These are phyloP conservation scores for Thermophis baileyi DNA, from an alignment of 2,113 vertebrate species.

Conservation along the genomic window DNA sequence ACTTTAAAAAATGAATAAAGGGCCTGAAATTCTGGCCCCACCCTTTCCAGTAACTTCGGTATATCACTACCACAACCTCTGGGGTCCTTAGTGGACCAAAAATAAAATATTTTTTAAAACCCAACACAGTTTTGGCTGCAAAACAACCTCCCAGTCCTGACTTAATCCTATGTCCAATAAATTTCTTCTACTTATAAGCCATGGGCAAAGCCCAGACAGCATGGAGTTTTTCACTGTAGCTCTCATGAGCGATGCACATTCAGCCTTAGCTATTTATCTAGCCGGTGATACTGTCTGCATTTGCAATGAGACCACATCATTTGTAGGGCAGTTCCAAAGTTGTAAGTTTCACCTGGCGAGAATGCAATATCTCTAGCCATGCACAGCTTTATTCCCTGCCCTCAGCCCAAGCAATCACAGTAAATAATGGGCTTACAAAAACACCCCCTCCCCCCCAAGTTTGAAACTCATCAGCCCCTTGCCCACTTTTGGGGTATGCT, in stretches of 20 bases:
- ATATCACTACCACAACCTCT: background rate
- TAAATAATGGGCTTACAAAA: background rate
- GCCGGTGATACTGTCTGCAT: background rate
- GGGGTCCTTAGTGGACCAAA: background rate
- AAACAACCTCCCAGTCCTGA: background rate
- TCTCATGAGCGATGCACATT: background rate
- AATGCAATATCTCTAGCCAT: background rate
- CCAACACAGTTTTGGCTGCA: background rate
- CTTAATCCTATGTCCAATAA: background rate
- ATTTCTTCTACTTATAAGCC: background rate
- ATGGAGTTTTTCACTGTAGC: background rate
- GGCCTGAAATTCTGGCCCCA: background rate
- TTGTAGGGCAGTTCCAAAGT: background rate
- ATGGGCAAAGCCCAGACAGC: background rate
- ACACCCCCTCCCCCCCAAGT: background rate
- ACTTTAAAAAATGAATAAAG: background rate
- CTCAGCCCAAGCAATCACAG: background rate
- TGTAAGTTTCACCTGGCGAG: background rate
- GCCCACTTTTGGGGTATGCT: background rate
- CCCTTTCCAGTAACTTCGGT: background rate
- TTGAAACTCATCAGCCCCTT: background rate
- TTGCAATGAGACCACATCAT: background rate
- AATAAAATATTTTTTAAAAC: background rate
- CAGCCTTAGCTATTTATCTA: background rate
- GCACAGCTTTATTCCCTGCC: background rate